phyloP scores from a whole-genome alignment of 1,140 invertebrate genomes.

The Ganaspis sp. region DNA sequence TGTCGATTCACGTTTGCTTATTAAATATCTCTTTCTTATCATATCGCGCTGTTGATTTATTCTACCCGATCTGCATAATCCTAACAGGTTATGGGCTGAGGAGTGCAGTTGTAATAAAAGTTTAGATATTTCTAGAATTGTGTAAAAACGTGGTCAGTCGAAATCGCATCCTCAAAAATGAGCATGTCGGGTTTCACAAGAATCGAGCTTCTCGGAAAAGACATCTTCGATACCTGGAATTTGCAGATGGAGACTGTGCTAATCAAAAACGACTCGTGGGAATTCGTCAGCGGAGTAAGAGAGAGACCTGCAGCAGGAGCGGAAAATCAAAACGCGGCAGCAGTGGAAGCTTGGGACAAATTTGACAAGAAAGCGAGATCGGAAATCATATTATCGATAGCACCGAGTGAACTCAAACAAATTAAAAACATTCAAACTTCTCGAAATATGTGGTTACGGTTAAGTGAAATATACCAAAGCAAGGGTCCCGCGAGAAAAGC shows the following conservation, averaged over 20 bases:
- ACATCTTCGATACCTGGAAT: slow-evolving; percentile 18
- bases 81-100: slow-evolving; percentile 2
- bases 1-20: no score
- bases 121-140: background rate
- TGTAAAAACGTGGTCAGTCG: background rate
- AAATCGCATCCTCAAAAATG: background rate
- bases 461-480: no score
- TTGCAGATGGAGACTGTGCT: slow-evolving; percentile 15
- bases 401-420: background rate
- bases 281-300: slow-evolving; percentile 18
- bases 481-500: no score
- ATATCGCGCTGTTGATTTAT: no score
- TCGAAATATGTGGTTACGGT: no score
- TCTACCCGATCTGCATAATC: no score
- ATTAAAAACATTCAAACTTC: no score
- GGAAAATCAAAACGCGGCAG: background rate
- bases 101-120: background rate
- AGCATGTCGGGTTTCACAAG: background rate
- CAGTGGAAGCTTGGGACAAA: background rate
- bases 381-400: background rate
- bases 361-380: background rate
- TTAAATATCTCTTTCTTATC: no score
- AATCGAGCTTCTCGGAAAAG: slow-evolving; percentile 7
- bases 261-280: slow-evolving; percentile 1
- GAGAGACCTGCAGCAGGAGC: background rate